Base-by-base conservation (phyloP, 1,140 invertebrate species). In the Trachymyrmex septentrionalis region DNA sequence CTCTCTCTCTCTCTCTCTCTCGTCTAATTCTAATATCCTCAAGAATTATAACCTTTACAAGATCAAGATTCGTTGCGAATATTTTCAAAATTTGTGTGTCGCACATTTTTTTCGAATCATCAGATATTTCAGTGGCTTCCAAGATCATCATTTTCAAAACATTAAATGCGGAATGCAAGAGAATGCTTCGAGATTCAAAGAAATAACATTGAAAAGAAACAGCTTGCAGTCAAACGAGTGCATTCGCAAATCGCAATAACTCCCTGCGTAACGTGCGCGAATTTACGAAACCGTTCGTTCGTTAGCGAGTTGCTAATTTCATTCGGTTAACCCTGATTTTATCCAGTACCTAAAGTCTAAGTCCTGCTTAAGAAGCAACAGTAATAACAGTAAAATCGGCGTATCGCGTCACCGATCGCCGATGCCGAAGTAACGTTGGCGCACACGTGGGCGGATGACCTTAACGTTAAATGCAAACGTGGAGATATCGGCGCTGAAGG, bases 401-500 rank as follows among this genome's bases (percentile, higher is more conserved):
- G 75, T 81, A 86, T 87, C 87, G 87, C 82, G 87, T 86, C 81
- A 86, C 69, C 80, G 72, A 84, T 85, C 81, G 34, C 61, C 72
- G 73, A 90, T 90, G 30, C 78, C 27, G 67, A 78, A 59, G 82
- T 64, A 81, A 87, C 30, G 63, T 44, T 24, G 27, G 27, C 61
- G 16, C 19, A 34, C 57, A 50, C 69, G 90, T 91, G 87, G 90
- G 90, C 90, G 90, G 90, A 9, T 84, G 64, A 91, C 82, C 81
- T 86, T 90, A 87, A 89, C 55, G 77, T 44, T 85, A 73, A 92
- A 91, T 90, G 91, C 91, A 86, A 92, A 89, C 89, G 85, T 73
- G 81, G 76, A 90, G 92, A 93, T 93, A 94, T 90, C 92, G 80
- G 92, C 66, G 90, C 34, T 89, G 88, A 87, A 91, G 92, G 90